These are phyloP conservation scores for Acanthosepion pharaonis DNA, from an alignment of 2,888 invertebrate species.

Conservation along the genomic window DNA sequence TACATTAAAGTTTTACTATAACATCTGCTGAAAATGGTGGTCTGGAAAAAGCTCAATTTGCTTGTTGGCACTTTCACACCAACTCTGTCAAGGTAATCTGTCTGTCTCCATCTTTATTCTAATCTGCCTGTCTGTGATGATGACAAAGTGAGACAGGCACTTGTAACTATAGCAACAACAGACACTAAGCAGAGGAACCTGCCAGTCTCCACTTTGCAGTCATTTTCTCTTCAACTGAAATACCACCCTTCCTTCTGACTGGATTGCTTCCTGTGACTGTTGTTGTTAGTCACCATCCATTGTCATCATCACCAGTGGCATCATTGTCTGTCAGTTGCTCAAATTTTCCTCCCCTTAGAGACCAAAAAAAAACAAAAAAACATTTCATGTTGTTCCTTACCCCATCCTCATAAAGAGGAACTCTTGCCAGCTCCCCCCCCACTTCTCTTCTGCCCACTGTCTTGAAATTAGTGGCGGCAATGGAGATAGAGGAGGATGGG, in stretches of 20 bases:
- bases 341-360: neutral
- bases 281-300: neutral
- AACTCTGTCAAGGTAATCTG: neutral
- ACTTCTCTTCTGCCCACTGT: neutral
- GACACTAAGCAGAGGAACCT: conserved; percentile 12
- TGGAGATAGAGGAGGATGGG: neutral
- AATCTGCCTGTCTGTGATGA: neutral
- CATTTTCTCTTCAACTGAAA: neutral
- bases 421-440: neutral
- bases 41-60: no score
- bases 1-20: no score
- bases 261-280: neutral
- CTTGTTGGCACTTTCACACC: no score
- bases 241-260: neutral
- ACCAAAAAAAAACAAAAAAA: neutral
- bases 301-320: neutral
- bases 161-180: neutral
- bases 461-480: neutral
- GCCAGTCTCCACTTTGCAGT: neutral
- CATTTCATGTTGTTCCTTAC: no score
- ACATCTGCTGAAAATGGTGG: no score
- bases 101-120: neutral
- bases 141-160: neutral
- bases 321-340: neutral
- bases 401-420: neutral